Percentiles rank a stretch among this genome's conserved stretches.
Conservation (phyloP, 1,140 invertebrate genomes). For the Wasmannia auropunctata region DNA sequence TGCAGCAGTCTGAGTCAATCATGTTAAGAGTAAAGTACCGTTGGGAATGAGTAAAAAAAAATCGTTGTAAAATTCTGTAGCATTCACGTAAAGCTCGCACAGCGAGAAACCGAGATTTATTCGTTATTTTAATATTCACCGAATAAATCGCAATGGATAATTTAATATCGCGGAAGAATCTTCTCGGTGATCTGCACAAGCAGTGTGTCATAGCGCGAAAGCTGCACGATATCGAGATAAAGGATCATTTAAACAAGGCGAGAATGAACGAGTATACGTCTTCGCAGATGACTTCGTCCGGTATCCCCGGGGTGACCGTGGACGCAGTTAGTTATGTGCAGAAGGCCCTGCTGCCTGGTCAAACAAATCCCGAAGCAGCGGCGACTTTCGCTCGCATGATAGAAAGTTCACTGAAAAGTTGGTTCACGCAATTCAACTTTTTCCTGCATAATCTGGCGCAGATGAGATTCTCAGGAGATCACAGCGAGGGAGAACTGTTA, state of each 20-base stretch:
- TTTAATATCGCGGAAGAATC: slow-evolving; percentile 45
- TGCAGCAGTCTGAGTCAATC: slow-evolving; percentile 59
- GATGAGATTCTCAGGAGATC: slow-evolving; percentile 94
- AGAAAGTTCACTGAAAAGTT: slow-evolving; percentile 93
- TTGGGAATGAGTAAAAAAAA: neutral
- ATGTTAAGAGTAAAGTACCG: slow-evolving; percentile 20
- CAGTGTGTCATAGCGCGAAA: slow-evolving; percentile 63
- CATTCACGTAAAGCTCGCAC: neutral
- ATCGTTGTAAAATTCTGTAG: neutral
- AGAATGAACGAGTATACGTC: slow-evolving; percentile 80
- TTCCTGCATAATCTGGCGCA: slow-evolving; percentile 99
- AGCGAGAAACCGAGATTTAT: neutral
- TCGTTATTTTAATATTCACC: neutral
- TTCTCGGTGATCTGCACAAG: slow-evolving; percentile 46
- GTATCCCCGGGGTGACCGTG: slow-evolving; percentile 96
- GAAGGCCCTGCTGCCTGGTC: slow-evolving; percentile 93
- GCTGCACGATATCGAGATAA: slow-evolving; percentile 73
- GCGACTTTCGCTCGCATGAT: slow-evolving; percentile 97
- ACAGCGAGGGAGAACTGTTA: slow-evolving; percentile 92
- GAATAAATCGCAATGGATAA: slow-evolving; percentile 66
- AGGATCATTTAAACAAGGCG: slow-evolving; percentile 72
- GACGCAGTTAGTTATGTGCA: slow-evolving; percentile 97
- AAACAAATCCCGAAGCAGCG: slow-evolving; percentile 97
- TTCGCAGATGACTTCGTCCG: slow-evolving; percentile 96
- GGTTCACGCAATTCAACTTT: slow-evolving; percentile 99